A percentile compares a stretch with the other conserved stretches of the same genome.
Evolutionary conservation across 2,888 invertebrate genomes (phyloP).

Genomic region (Cataglyphis albicans): DNA sequence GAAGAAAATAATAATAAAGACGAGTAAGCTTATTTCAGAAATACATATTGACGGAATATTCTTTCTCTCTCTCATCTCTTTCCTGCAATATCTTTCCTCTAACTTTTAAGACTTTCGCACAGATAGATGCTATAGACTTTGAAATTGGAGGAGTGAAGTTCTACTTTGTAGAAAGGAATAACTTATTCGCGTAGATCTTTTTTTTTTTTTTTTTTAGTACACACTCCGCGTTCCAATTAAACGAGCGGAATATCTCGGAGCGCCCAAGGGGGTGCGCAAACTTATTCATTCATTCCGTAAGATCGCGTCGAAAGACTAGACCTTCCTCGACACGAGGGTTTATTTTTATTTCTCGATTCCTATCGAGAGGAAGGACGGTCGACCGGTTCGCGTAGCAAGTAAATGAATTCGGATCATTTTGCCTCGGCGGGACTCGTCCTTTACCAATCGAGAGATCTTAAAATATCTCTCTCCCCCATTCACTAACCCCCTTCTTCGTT

Average conservation of each 20-base stretch:
- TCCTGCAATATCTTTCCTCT: background rate
- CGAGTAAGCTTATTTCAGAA: background rate
- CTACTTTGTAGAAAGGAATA: background rate
- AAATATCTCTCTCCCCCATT: background rate
- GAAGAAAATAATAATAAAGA: background rate
- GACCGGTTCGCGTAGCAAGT: background rate
- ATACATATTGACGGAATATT: background rate
- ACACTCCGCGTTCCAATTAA: conserved; percentile 20
- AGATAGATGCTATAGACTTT: background rate
- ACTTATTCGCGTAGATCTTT: background rate
- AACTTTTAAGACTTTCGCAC: background rate
- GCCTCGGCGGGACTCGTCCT: background rate
- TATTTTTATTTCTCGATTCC: conserved; percentile 18
- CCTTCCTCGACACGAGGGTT: background rate
- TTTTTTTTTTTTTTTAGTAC: background rate
- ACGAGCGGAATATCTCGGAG: conserved; percentile 1
- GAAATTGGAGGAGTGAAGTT: background rate
- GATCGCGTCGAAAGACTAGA: conserved; percentile 15
- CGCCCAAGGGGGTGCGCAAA: background rate
- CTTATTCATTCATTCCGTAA: conserved; percentile 41
- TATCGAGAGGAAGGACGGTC: background rate
- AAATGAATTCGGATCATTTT: conserved; percentile 32
- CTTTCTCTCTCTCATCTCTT: background rate
- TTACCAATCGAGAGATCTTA: conserved; percentile 17
- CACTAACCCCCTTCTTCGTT: background rate